Percentiles rank a stretch among this genome's conserved stretches.
Evolutionary conservation across 2,888 invertebrate species (phyloP).

Genomic region (Ormyrus pomaceus): DNA sequence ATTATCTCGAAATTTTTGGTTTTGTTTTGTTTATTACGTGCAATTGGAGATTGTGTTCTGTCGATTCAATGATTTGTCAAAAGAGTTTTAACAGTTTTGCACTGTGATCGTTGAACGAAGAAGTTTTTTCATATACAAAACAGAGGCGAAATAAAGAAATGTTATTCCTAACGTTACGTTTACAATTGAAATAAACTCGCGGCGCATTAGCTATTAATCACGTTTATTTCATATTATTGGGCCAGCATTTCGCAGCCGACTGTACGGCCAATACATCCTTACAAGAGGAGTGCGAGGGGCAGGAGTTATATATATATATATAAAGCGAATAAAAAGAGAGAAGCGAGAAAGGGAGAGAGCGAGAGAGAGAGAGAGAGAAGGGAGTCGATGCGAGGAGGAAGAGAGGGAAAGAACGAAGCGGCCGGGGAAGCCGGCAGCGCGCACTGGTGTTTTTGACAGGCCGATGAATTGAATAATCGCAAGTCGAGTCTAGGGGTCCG

Average conservation of each 20-base stretch:
- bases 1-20: no score
- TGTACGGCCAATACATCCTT: constrained; percentile 32
- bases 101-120: no score
- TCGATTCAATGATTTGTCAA: no score
- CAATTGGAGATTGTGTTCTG: no score
- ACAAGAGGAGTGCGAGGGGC: not conserved
- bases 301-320: not conserved
- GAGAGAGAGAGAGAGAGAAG: constrained; percentile 49
- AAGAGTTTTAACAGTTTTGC: no score
- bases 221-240: not conserved
- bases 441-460: constrained; percentile 76
- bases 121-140: no score
- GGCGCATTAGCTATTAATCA: not conserved
- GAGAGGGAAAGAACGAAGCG: constrained; percentile 59
- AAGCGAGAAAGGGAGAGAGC: constrained; percentile 39
- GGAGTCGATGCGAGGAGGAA: constrained; percentile 57
- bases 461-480: constrained; percentile 77
- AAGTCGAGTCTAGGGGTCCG: constrained; percentile 75
- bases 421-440: constrained; percentile 57
- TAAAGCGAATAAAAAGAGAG: constrained; percentile 43
- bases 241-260: not conserved
- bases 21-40: no score
- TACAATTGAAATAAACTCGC: not conserved
- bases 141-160: no score
- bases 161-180: no score